Evolutionary conservation across 2,888 invertebrate species (phyloP), one percentile per base, ranked within the genome.

Genomic region (Maniola hyperantus): DNA sequence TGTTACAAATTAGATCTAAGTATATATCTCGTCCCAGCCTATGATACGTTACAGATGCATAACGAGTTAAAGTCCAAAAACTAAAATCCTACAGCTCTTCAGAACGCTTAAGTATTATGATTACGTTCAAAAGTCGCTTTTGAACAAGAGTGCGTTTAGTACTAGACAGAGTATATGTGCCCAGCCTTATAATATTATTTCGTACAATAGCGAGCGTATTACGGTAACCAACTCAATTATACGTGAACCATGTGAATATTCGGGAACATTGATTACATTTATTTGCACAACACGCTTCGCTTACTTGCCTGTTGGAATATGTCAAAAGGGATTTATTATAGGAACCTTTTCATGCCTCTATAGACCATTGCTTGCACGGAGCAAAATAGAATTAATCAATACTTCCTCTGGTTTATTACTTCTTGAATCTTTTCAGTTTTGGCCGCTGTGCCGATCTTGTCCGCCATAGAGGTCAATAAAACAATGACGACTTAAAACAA

Each of bases 171-270:
- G n/a, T 54, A 34, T 34, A 34, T 54, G 34, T 36, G 54, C 13
- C 7, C 57, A 2, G 20, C 39, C 39, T 57, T 42, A 57, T 2
- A 50, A 57, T 39, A 50, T 57, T 33, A 50, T 64, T 54, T 51
- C 46, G 20, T 36, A 63, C 59, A 67, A 64, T 64, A 62, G n/a
- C 44, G 42, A 46, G 39, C 46, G n/a, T 34, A 58, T 59, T 53
- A 65, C 34, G 39, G 64, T 67, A 67, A 66, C 62, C 50, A 66
- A 67, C 63, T 46, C 36, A 64, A 60, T 67, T 59, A 67, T 46
- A 36, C 34, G 44, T 33, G 51, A 59, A 46, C 36, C 57, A 67
- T 59, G 53, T 36, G 42, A 57, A 62, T 54, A 48, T 36, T 46
- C 36, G 53, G 34, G 46, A 26, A 36, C 57, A 18, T 42, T 62